Conservation (phyloP, 2,797 vertebrate species). For the Gymnoscopelus braueri region DNA sequence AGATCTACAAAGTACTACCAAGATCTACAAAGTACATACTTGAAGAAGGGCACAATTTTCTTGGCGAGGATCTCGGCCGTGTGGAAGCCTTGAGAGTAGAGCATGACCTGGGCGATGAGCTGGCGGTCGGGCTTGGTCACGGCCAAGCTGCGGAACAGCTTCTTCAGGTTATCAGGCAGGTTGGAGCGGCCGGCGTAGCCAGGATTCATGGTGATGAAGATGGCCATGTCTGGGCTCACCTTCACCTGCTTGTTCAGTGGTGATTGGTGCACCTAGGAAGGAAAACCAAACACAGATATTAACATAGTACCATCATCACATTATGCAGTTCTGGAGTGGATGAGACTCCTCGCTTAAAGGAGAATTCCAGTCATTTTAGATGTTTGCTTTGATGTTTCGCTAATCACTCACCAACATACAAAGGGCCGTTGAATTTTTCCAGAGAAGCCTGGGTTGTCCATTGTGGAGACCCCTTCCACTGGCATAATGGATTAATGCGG, state of each 20-base stretch:
- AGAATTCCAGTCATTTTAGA: no score
- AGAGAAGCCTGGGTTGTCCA: no score
- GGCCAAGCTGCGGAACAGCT: slow-evolving; percentile 97
- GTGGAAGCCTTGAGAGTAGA: slow-evolving; percentile 98
- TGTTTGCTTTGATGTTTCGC: no score
- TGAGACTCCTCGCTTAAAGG: no score
- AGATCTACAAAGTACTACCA: no score
- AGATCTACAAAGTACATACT: slow-evolving; percentile 82
- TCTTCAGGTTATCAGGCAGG: slow-evolving; percentile 98
- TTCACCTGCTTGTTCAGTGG: slow-evolving; percentile 98
- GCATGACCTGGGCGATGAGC: slow-evolving; percentile 98
- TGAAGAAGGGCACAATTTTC: slow-evolving; percentile 99
- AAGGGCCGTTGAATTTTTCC: no score
- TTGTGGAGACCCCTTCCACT: no score
- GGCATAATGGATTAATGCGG: no score
- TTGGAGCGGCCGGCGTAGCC: slow-evolving; percentile 98
- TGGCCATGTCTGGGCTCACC: slow-evolving; percentile 98
- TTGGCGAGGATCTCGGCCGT: slow-evolving; percentile 96
- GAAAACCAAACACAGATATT: background rate
- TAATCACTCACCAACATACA: no score
- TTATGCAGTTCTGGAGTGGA: background rate
- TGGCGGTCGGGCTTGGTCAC: slow-evolving; percentile 99
- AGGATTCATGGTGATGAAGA: slow-evolving; percentile 99
- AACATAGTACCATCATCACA: background rate
- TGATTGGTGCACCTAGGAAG: slow-evolving; percentile 82